Conservation (phyloP, 2,888 invertebrate species). For the Ferdinandea cuprea region DNA sequence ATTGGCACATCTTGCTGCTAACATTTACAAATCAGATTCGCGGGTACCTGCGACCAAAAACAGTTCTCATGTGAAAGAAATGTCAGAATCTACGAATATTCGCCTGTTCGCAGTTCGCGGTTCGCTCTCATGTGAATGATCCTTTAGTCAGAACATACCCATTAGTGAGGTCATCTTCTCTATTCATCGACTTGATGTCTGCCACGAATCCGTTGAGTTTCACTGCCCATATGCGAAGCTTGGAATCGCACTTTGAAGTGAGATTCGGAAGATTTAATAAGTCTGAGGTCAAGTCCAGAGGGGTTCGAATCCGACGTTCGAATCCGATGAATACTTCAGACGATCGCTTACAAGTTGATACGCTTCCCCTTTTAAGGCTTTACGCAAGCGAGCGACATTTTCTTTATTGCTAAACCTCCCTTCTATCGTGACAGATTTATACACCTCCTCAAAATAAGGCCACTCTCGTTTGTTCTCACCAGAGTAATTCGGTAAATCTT, state of each 20-base stretch:
- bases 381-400: conserved; percentile 1
- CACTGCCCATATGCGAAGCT: conserved; percentile 18
- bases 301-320: not conserved
- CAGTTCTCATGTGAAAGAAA: too few relatives aligned
- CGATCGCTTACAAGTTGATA: conserved; percentile 16
- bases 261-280: conserved; percentile 18
- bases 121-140: too few relatives aligned
- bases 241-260: conserved; percentile 15
- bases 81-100: too few relatives aligned
- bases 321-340: conserved; percentile 4
- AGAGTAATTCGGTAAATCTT: not conserved
- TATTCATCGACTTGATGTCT: too few relatives aligned
- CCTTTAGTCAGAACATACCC: conserved; percentile 14
- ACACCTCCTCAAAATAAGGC: conserved; percentile 28
- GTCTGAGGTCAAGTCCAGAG: conserved; percentile 6
- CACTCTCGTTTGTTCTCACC: conserved; percentile 16
- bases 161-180: conserved; percentile 23
- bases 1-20: too few relatives aligned
- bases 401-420: conserved; percentile 12
- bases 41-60: too few relatives aligned
- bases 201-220: too few relatives aligned
- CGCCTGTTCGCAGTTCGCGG: too few relatives aligned
- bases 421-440: conserved; percentile 6
- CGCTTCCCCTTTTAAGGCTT: conserved; percentile 9
- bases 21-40: too few relatives aligned